A percentile compares a stretch with the other conserved stretches of the same genome.
phyloP scores from a whole-genome alignment of 2,888 invertebrate genomes.

The Agrochola circellaris region DNA sequence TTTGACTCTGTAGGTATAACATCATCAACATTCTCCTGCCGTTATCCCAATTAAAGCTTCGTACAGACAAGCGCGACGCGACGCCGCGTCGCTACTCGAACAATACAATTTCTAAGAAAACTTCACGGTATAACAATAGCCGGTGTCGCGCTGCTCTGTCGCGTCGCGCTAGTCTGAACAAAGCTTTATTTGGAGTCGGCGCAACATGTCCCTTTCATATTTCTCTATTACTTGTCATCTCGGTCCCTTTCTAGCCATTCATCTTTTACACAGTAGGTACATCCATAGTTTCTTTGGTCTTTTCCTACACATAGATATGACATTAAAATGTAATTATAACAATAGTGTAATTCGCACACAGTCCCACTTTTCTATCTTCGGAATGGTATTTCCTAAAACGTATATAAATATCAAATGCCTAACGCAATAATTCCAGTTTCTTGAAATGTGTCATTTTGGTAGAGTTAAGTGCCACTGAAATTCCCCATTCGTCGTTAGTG shows the following conservation, averaged over 20 bases:
- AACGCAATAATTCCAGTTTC: background rate
- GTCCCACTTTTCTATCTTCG: background rate
- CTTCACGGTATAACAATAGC: too few relatives aligned
- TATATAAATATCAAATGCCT: constrained; percentile 7
- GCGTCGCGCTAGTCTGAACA: too few relatives aligned
- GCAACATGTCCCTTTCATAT: too few relatives aligned
- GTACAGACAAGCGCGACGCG: too few relatives aligned
- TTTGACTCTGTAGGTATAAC: background rate
- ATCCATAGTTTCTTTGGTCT: background rate
- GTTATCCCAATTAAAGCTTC: too few relatives aligned
- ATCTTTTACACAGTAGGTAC: too few relatives aligned
- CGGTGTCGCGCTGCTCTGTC: too few relatives aligned
- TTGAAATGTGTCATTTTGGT: background rate
- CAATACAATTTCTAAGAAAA: too few relatives aligned
- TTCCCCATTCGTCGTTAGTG: background rate
- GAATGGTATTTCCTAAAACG: constrained; percentile 12
- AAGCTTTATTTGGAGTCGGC: too few relatives aligned
- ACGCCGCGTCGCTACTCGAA: too few relatives aligned
- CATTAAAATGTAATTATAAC: background rate
- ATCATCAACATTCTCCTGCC: background rate
- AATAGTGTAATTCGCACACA: background rate
- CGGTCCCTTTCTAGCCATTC: too few relatives aligned
- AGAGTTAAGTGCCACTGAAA: background rate
- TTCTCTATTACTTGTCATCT: too few relatives aligned
- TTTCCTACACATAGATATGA: background rate